Evolutionary conservation across 2,113 vertebrate genomes (phyloP), one percentile per base, ranked within the genome.

Genomic region (Calcarius ornatus): DNA sequence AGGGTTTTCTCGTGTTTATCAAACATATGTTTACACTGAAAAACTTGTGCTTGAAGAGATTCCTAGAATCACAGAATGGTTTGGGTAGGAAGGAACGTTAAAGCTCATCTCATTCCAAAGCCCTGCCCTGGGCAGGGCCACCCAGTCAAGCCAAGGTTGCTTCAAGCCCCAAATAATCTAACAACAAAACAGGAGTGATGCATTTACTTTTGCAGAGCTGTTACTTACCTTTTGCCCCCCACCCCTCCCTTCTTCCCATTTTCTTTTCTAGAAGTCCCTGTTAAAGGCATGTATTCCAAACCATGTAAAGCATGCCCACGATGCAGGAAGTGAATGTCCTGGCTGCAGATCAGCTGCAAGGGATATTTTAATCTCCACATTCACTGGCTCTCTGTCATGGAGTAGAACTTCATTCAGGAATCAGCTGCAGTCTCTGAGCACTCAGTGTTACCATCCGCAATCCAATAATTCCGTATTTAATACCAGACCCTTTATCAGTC

Each of bases 1-100:
- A 42, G 8, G 30, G 12, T 43, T 71, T 64, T 59, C 16, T 42
- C 35, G 3, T 11, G 17, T 40, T 80, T 64, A 86, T 57, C 43
- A 76, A 87, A 79, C 10, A 42, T 10, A 30, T 0, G 0, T 21
- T 12, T 37, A 53, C 1, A 1, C 33, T 61, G 54, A 84, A 87
- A 78, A 88, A 22, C 22, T 69, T 50, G 25, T 68, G 43, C n/a
- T 85, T 80, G 69, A 88, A 37, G 1, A 43, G 37, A 81, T 42
- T 43, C 31, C 35, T 57, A 37, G 42, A 65, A 50, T 65, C 21
- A 80, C 42, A 19, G 27, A 65, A 59, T 37, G 22, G 35, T 42
- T 48, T 72, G 33, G 22, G 21, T 5, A 33, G 22, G 33, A 72
- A 73, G 18, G 15, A 65, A 57, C 43, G 28, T 57, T 35, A 64